These are phyloP conservation scores for Monochamus alternatus DNA, from an alignment of 2,888 invertebrate genomes.

Conservation along the genomic window DNA sequence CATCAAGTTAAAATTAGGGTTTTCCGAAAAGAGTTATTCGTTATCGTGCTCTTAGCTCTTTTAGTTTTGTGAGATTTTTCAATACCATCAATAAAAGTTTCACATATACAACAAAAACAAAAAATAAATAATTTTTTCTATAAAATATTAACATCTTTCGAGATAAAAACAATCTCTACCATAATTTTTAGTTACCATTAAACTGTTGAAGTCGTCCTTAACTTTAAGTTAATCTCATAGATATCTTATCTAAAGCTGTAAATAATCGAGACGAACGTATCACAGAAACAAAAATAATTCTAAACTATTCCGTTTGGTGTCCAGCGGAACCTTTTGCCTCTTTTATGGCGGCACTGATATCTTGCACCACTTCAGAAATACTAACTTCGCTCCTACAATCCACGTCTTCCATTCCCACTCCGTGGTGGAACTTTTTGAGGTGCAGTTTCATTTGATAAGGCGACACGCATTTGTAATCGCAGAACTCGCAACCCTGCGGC, in stretches of 20 bases:
- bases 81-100: background rate
- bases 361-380: slow-evolving; percentile 28
- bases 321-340: slow-evolving; percentile 2
- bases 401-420: slow-evolving; percentile 45
- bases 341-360: slow-evolving; percentile 28
- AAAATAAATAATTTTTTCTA: background rate
- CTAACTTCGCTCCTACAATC: slow-evolving; percentile 46
- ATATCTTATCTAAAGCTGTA: slow-evolving; percentile 26
- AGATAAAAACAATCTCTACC: background rate
- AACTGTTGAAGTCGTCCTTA: background rate
- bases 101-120: background rate
- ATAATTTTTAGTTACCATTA: background rate
- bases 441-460: slow-evolving; percentile 61
- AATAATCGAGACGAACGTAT: slow-evolving; percentile 26
- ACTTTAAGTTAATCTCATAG: background rate
- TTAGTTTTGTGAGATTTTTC: background rate
- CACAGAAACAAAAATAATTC: slow-evolving; percentile 31
- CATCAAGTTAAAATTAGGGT: background rate
- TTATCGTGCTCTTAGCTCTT: background rate
- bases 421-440: slow-evolving; percentile 57
- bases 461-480: slow-evolving; percentile 59
- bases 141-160: background rate
- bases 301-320: slow-evolving; percentile 20
- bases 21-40: background rate
- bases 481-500: slow-evolving; percentile 57